Conservation (phyloP, 2,888 invertebrate genomes). For the Callinectes sapidus region DNA sequence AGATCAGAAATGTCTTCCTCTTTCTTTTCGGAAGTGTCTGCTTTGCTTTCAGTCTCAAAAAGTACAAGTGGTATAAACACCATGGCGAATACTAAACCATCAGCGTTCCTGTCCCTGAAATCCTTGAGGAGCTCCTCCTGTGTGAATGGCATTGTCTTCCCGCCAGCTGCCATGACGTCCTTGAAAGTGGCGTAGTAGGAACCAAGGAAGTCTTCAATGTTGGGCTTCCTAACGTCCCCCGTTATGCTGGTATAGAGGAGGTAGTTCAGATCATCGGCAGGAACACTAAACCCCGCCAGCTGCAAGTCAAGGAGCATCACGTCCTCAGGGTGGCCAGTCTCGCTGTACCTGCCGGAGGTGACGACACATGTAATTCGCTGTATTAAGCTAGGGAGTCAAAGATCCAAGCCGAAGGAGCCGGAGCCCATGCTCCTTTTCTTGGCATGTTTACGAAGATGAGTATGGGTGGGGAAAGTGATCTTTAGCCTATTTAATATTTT, state of each 20-base stretch:
- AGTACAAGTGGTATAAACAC: conserved; percentile 48
- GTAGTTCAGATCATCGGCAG: conserved; percentile 19
- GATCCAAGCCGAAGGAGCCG: no score
- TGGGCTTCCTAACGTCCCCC: conserved; percentile 33
- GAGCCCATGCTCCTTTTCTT: no score
- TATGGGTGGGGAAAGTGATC: background rate
- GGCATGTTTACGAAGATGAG: background rate
- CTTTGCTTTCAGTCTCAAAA: conserved; percentile 29
- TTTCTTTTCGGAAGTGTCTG: background rate
- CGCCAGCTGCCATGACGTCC: background rate
- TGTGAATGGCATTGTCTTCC: background rate
- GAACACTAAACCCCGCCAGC: background rate
- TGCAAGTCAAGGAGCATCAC: conserved; percentile 44
- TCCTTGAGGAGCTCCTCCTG: background rate
- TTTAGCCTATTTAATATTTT: no score
- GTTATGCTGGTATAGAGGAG: conserved; percentile 27
- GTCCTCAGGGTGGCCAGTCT: background rate
- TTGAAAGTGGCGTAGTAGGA: background rate
- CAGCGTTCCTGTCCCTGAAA: background rate
- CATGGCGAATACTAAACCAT: conserved; percentile 34
- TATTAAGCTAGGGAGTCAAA: no score
- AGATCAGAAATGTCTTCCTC: background rate
- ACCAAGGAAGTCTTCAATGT: conserved; percentile 15
- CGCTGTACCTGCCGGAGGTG: conserved; percentile 26
- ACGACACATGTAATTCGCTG: background rate